Evolutionary conservation across 2,113 vertebrate species (phyloP).

Genomic region (Micromys minutus): DNA sequence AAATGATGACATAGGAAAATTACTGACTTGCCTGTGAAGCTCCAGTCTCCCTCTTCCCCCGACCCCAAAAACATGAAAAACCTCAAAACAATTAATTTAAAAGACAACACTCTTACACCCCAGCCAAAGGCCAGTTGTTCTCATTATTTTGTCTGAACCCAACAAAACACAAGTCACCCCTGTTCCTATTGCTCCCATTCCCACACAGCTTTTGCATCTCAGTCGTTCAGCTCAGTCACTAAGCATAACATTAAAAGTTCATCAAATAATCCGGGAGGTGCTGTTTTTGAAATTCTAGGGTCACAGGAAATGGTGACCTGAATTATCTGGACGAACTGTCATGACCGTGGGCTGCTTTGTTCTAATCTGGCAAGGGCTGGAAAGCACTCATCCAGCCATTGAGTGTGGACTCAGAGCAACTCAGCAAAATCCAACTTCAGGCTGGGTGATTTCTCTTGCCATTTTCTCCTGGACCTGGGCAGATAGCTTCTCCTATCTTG

Average conservation of each 20-base stretch:
- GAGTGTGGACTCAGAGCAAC: neutral
- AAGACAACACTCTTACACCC: neutral
- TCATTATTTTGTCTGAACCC: neutral
- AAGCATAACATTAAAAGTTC: neutral
- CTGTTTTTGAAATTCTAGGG: neutral
- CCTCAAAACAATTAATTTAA: neutral
- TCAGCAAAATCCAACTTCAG: constrained; percentile 21
- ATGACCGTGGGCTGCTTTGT: neutral
- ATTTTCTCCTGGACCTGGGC: constrained; percentile 41
- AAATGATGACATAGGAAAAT: neutral
- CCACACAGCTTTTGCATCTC: neutral
- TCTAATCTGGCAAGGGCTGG: neutral
- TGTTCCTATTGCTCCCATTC: neutral
- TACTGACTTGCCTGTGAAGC: neutral
- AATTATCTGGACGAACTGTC: neutral
- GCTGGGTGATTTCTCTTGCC: constrained; percentile 11
- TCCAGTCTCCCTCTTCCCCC: neutral
- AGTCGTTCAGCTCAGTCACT: neutral
- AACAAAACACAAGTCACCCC: neutral
- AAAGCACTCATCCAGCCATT: neutral
- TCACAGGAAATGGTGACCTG: constrained; percentile 41
- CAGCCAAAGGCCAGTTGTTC: neutral
- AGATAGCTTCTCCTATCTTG: constrained; percentile 36
- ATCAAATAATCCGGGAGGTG: neutral
- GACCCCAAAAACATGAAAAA: neutral